Evolutionary conservation across 2,113 vertebrate species (phyloP).

Genomic region (Coturnix japonica): DNA sequence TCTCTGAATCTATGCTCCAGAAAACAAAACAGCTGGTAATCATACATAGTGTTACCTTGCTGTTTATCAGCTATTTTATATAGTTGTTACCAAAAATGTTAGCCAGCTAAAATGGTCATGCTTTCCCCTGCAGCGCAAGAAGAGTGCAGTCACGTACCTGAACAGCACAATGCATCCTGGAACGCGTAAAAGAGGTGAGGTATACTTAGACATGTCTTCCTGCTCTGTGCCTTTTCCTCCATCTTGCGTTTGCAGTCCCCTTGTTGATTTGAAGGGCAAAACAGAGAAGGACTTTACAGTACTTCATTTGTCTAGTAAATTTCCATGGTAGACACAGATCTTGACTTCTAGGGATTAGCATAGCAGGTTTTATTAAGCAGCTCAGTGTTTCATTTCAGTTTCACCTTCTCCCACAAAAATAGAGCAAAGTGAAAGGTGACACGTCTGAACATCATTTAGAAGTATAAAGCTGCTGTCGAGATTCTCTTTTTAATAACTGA

Average conservation of each 20-base stretch:
- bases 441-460: neutral
- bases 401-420: neutral
- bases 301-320: neutral
- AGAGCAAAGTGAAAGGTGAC: slow-evolving; percentile 6
- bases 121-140: slow-evolving; percentile 90
- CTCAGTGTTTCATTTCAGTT: slow-evolving; percentile 14
- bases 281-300: neutral
- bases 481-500: slow-evolving; percentile 16
- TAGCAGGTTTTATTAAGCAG: slow-evolving; percentile 4
- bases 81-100: neutral
- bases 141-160: slow-evolving; percentile 96
- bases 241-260: neutral
- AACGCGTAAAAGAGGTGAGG: slow-evolving; percentile 96
- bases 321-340: neutral
- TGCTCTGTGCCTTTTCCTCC: slow-evolving; percentile 18
- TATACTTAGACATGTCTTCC: neutral
- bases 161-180: slow-evolving; percentile 97
- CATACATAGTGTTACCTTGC: neutral
- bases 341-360: neutral
- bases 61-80: neutral
- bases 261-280: slow-evolving; percentile 1
- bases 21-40: neutral
- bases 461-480: slow-evolving; percentile 30
- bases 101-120: neutral
- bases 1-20: slow-evolving; percentile 6